Evolutionary conservation across 2,797 vertebrate species (phyloP).

Genomic region (Lithobates pipiens): DNA sequence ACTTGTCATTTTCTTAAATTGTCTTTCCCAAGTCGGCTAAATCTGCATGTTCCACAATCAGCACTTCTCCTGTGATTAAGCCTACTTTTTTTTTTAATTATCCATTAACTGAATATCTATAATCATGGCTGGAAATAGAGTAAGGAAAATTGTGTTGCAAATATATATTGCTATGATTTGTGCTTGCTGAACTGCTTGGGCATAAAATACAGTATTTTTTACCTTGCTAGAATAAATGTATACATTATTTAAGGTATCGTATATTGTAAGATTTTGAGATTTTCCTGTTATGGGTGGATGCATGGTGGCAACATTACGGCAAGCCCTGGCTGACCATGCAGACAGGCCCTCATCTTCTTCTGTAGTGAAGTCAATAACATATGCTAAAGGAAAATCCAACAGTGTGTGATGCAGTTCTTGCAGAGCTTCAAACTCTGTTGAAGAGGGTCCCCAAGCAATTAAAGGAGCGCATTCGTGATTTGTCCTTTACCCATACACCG

Average conservation of each 20-base stretch:
- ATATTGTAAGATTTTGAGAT: not conserved
- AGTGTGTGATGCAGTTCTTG: too few relatives aligned
- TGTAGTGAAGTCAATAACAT: too few relatives aligned
- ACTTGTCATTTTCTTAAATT: constrained; percentile 29
- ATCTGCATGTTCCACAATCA: constrained; percentile 57
- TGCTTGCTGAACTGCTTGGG: not conserved
- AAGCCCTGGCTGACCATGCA: too few relatives aligned
- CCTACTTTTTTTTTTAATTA: constrained; percentile 50
- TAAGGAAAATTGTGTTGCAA: not conserved
- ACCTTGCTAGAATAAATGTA: not conserved
- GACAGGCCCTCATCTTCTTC: too few relatives aligned
- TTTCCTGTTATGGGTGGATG: too few relatives aligned
- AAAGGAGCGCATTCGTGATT: too few relatives aligned
- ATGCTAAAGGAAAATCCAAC: too few relatives aligned
- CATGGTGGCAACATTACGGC: too few relatives aligned
- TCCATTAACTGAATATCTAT: constrained; percentile 42
- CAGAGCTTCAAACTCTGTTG: too few relatives aligned
- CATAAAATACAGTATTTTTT: not conserved
- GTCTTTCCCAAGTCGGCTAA: constrained; percentile 22
- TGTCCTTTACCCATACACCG: too few relatives aligned
- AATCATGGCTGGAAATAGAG: constrained; percentile 35
- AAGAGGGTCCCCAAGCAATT: too few relatives aligned
- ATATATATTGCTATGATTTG: constrained; percentile 2
- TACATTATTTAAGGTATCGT: not conserved
- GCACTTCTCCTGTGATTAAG: constrained; percentile 52